Evolutionary conservation across 2,797 vertebrate species (phyloP), one percentile per base, ranked within the genome.

Genomic region (Artibeus jamaicensis): DNA sequence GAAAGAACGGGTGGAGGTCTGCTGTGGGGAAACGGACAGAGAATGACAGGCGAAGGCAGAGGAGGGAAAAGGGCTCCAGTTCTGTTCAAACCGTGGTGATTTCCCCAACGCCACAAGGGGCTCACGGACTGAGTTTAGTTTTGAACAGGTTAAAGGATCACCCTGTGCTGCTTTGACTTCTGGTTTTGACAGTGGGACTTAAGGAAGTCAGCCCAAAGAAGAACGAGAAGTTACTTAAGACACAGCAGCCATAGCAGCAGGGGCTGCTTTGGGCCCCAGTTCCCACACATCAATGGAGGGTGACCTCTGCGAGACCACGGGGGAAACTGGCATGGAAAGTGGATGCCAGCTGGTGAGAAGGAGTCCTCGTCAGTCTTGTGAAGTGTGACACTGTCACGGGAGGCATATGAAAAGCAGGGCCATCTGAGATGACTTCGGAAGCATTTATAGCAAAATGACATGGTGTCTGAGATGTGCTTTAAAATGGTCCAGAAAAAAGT

Each of bases 1-100:
- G 48, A 26, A 76, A 46, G 32, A 34, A 14, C 18, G 5, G 2
- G 2, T 0, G 16, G 34, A 21, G 0, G 3, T 42, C 6, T 2
- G 3, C 3, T 3, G 21, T 2, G 32, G 70, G 12, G 14, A 57
- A 48, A 9, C 4, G 65, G 39, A 18, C n/a, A 46, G 34, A 7
- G 18, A 22, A 15, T 0, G 32, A 53, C 48, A 10, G 18, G 16
- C 14, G 12, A 6, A 32, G 39, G n/a, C 37, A 15, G 16, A 5
- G 48, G 15, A 37, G 48, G 74, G 19, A 15, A 6, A 3, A 73
- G 19, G 3, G 3, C 74, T 74, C 37, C 5, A 6, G 1, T 68
- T 68, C 44, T 39, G 2, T 18, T 50, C 78, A 11, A 6, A 71
- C 6, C 2, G 2, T 34, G 78, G 55, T 6, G 16, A 53, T 39